Conservation (phyloP, 2,888 invertebrate species). For the Xestia rhomboidea region DNA sequence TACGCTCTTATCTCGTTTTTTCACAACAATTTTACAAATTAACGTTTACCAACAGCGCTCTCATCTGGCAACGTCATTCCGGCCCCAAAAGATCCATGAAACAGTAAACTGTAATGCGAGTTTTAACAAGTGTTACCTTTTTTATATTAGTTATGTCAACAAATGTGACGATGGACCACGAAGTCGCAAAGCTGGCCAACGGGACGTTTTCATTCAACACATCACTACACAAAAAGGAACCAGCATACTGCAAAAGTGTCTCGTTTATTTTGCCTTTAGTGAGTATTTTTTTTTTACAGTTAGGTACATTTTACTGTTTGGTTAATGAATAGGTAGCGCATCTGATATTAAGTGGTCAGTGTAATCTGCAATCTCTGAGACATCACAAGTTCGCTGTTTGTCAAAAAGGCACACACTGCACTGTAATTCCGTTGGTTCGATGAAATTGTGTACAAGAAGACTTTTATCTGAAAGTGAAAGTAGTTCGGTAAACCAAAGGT, state of each 20-base stretch:
- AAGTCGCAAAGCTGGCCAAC: slow-evolving; percentile 59
- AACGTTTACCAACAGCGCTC: too few species aligned
- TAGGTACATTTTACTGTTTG: neutral
- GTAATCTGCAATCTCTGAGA: neutral
- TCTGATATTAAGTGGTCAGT: neutral
- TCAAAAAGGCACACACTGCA: too few species aligned
- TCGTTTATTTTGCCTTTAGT: slow-evolving; percentile 63
- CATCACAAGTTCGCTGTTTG: neutral
- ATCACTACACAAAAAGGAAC: slow-evolving; percentile 2
- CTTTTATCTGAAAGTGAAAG: neutral
- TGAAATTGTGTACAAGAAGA: neutral
- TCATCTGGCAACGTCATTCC: too few species aligned
- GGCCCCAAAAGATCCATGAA: too few species aligned
- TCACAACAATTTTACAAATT: too few species aligned
- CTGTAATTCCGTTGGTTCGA: neutral
- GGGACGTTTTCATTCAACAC: slow-evolving; percentile 24
- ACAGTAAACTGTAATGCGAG: too few species aligned
- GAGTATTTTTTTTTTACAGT: slow-evolving; percentile 10
- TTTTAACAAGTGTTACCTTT: neutral
- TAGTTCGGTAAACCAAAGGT: neutral
- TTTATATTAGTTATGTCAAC: slow-evolving; percentile 70
- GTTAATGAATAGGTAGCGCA: too few species aligned
- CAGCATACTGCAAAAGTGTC: slow-evolving; percentile 57
- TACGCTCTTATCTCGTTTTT: too few species aligned
- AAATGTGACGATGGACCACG: slow-evolving; percentile 65